A percentile compares a stretch with the other conserved stretches of the same genome.
phyloP scores from a whole-genome alignment of 2,113 vertebrate species.

The Laticauda laticaudata region DNA sequence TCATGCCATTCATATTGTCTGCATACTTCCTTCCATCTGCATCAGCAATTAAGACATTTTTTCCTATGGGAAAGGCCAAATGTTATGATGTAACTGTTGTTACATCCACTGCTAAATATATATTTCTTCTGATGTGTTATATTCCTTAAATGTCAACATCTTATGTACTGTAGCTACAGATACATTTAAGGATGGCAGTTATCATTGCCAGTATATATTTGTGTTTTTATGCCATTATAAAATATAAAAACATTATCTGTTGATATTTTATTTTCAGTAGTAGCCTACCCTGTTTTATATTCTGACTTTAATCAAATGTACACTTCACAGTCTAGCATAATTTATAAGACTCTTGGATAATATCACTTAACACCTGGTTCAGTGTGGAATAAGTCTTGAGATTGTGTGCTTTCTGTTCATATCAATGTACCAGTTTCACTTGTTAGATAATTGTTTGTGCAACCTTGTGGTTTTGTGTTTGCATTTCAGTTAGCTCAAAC shows the following conservation, averaged over 20 bases:
- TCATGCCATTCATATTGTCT: not conserved
- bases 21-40: slow-evolving; percentile 2
- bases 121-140: not conserved
- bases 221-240: not conserved
- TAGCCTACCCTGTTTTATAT: not conserved
- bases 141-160: not conserved
- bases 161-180: not conserved
- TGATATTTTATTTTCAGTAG: not conserved
- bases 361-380: not conserved
- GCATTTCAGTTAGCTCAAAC: not conserved
- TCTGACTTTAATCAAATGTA: not conserved
- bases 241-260: not conserved
- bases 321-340: not conserved
- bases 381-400: not conserved
- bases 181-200: not conserved
- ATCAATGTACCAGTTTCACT: not conserved
- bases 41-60: slow-evolving; percentile 1
- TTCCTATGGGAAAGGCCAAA: not conserved
- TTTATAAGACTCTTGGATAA: not conserved
- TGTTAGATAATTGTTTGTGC: not conserved
- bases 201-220: not conserved
- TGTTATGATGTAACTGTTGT: slow-evolving; percentile 8
- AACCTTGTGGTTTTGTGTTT: not conserved
- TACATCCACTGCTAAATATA: not conserved
- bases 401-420: not conserved